Conservation (phyloP, 2,888 invertebrate genomes). For the Nysson spinosus region DNA sequence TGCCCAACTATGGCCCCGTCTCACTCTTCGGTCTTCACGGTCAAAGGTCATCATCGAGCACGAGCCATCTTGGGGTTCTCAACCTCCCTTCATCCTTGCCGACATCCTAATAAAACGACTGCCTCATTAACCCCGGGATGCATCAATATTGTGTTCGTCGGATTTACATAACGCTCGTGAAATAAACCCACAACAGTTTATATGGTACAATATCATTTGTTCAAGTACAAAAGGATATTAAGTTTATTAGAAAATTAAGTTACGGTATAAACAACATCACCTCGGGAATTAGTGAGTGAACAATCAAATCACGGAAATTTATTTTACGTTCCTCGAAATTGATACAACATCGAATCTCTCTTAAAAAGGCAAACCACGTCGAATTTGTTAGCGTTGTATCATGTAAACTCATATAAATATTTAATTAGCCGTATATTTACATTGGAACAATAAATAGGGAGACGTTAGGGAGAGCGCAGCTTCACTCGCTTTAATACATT, state of each 20-base stretch:
- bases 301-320: no score
- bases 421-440: constrained; percentile 29
- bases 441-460: constrained; percentile 10
- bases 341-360: neutral
- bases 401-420: no score
- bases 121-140: constrained; percentile 58
- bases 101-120: constrained; percentile 44
- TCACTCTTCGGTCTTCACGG: constrained; percentile 71
- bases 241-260: no score
- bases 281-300: no score
- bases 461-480: neutral
- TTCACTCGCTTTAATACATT: constrained; percentile 2
- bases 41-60: constrained; percentile 76
- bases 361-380: constrained; percentile 4
- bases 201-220: no score
- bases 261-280: no score
- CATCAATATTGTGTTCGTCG: no score
- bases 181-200: no score
- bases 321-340: no score
- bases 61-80: constrained; percentile 75
- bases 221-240: no score
- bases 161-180: no score
- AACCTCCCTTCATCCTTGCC: constrained; percentile 56
- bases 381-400: no score
- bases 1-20: constrained; percentile 72